phyloP scores from a whole-genome alignment of 1,140 invertebrate genomes.

The Drosophila eugracilis region DNA sequence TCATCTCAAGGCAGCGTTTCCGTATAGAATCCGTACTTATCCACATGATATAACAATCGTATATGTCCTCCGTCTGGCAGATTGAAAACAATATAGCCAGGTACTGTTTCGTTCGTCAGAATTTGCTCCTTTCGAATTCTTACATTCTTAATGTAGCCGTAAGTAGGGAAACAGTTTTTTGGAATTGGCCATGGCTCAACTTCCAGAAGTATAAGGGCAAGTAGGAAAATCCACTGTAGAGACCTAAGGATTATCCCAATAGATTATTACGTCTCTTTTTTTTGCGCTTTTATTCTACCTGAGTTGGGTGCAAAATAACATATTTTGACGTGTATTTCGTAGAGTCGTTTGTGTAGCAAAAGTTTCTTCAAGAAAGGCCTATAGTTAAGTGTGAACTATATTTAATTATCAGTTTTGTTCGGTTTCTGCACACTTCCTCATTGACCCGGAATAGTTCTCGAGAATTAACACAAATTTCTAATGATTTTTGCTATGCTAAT shows the following conservation, averaged over 20 bases:
- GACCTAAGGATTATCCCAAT: not conserved
- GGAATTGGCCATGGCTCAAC: not conserved
- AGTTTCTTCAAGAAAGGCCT: not conserved
- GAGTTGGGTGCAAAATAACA: not conserved
- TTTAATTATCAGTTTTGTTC: conserved; percentile 2
- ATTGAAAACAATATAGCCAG: not conserved
- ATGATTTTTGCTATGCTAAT: conserved; percentile 32
- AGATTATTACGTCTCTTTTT: not conserved
- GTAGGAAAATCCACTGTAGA: conserved; percentile 1
- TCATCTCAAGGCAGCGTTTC: conserved; percentile 11
- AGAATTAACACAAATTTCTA: conserved; percentile 37
- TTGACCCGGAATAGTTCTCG: conserved; percentile 20
- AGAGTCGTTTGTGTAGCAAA: not conserved
- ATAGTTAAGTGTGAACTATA: conserved; percentile 3
- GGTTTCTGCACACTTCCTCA: conserved; percentile 17
- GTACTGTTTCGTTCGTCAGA: not conserved
- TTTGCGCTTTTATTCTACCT: conserved; percentile 1
- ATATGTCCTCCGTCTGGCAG: conserved; percentile 8
- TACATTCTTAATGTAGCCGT: not conserved
- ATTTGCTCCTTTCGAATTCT: not conserved
- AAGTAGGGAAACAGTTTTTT: no score
- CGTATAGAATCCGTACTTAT: conserved; percentile 17
- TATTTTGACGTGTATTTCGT: not conserved
- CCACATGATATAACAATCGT: conserved; percentile 3
- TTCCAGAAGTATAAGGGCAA: not conserved